Evolutionary conservation across 2,888 invertebrate genomes (phyloP).

Genomic region (Ernsta delagoae): DNA sequence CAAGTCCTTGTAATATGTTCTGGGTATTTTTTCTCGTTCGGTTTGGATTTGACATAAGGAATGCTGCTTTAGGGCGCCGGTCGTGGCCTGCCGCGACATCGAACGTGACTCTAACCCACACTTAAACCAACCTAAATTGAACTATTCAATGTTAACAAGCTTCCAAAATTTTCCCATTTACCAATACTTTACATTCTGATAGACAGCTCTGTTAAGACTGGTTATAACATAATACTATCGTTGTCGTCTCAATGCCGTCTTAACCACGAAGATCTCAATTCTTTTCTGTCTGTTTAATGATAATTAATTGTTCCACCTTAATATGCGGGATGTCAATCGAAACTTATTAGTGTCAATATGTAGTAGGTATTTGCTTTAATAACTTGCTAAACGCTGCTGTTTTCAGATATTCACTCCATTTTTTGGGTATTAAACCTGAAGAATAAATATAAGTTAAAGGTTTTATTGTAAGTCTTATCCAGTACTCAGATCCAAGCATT

Average conservation of each 20-base stretch:
- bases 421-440: too few species aligned
- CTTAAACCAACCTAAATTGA: slow-evolving; percentile 54
- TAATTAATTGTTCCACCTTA: slow-evolving; percentile 76
- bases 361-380: slow-evolving; percentile 34
- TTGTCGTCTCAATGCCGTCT: slow-evolving; percentile 83
- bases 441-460: too few species aligned
- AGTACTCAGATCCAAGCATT: too few species aligned
- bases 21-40: slow-evolving; percentile 63
- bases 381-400: slow-evolving; percentile 1
- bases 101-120: slow-evolving; percentile 68
- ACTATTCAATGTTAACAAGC: slow-evolving; percentile 49
- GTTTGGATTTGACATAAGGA: slow-evolving; percentile 76
- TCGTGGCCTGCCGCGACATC: slow-evolving; percentile 71
- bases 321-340: slow-evolving; percentile 74
- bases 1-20: slow-evolving; percentile 62
- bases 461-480: too few species aligned
- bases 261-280: slow-evolving; percentile 73
- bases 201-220: slow-evolving; percentile 52
- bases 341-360: slow-evolving; percentile 70
- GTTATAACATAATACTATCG: slow-evolving; percentile 70
- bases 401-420: not conserved
- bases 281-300: slow-evolving; percentile 73
- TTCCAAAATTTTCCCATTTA: slow-evolving; percentile 40
- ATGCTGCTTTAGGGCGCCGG: slow-evolving; percentile 68
- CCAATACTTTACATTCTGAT: slow-evolving; percentile 42